Evolutionary conservation across 2,888 invertebrate species (phyloP), one percentile per base, ranked within the genome.

Genomic region (Lepidocyrtinus sp.): DNA sequence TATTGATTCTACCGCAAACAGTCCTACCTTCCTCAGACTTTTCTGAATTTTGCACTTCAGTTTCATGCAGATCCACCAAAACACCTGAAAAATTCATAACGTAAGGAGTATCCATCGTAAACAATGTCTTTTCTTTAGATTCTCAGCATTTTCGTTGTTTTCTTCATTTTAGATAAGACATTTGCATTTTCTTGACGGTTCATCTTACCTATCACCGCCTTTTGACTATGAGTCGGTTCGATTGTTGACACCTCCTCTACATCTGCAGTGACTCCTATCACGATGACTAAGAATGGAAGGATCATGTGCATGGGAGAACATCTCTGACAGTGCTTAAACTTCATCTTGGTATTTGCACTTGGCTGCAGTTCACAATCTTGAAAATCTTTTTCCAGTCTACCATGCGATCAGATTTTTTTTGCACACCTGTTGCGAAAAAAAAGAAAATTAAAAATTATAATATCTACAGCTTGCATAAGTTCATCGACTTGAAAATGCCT

Each of bases 41-140:
- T 36, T 75, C 80, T 61, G 72, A 65, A n/a, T 36, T 36, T 50
- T 82, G 81, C 55, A 70, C 59, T 21, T 81, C 83, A 9, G 84
- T 74, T 72, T 85, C 83, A 78, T 87, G 87, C 9, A 87, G 76
- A 81, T 87, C 86, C 55, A 86, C 86, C 50, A 87, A 67, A 19
- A 87, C 83, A 65, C 87, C 87, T 87, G 74, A 59, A 79, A 59
- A 19, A 70, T 22, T 5, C 21, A 46, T n/a, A 27, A 65, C 63
- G 45, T 12, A 45, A 7, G 12, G n/a, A n/a, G n/a, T n/a, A n/a
- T n/a, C n/a, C n/a, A n/a, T n/a, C n/a, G n/a, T n/a, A n/a, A n/a
- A n/a, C n/a, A n/a, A n/a, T n/a, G n/a, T n/a, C n/a, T n/a, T n/a
- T n/a, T n/a, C n/a, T n/a, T n/a, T n/a, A n/a, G n/a, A n/a, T n/a